phyloP scores from a whole-genome alignment of 2,888 invertebrate genomes.

The Lasioglossum oenotherae region DNA sequence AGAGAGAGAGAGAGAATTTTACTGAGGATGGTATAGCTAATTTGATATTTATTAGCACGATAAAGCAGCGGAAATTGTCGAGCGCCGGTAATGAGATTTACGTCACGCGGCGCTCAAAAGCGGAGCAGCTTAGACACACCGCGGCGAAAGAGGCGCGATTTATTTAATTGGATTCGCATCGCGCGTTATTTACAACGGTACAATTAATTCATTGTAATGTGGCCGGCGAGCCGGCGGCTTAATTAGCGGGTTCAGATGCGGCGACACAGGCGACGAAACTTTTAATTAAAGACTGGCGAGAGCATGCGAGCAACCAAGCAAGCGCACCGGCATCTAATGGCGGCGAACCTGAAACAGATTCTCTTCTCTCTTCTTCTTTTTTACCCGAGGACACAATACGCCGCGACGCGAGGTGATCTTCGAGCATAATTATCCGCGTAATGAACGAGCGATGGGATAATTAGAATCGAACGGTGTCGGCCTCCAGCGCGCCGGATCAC shows the following conservation, averaged over 20 bases:
- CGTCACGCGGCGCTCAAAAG: slow-evolving; percentile 11
- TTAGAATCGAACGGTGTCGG: background rate
- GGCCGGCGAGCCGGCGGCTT: background rate
- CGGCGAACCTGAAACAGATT: slow-evolving; percentile 19
- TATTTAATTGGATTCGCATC: slow-evolving; percentile 43
- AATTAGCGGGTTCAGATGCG: slow-evolving; percentile 26
- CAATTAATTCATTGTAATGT: slow-evolving; percentile 39
- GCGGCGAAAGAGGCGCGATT: slow-evolving; percentile 17
- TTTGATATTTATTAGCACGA: slow-evolving; percentile 32
- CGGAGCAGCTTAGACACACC: background rate
- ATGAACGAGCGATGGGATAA: background rate
- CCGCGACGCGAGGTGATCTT: background rate
- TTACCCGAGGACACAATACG: background rate
- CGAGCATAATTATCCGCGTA: background rate
- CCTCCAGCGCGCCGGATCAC: background rate
- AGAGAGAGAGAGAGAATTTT: background rate
- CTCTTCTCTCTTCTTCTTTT: background rate
- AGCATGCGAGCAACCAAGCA: background rate
- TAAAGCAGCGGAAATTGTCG: slow-evolving; percentile 12
- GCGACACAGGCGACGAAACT: slow-evolving; percentile 35
- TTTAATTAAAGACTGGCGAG: slow-evolving; percentile 45
- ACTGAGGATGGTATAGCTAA: background rate
- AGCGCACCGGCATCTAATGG: slow-evolving; percentile 21
- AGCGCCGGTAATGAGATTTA: slow-evolving; percentile 29
- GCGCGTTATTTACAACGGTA: slow-evolving; percentile 27